Evolutionary conservation across 2,113 vertebrate genomes (phyloP).

Genomic region (Lutjanus erythropterus): DNA sequence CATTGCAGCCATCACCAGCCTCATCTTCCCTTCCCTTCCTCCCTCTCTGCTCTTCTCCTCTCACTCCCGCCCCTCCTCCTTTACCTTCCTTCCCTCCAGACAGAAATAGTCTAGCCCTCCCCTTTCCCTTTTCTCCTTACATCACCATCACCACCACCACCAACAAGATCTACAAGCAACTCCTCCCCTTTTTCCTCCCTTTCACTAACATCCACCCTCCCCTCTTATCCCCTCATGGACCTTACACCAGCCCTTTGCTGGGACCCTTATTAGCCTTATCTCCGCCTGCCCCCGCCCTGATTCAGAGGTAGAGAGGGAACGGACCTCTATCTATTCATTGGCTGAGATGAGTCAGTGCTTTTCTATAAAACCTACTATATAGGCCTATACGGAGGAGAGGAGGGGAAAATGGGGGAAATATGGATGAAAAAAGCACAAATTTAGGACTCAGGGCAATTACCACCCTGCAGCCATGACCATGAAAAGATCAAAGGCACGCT

Average conservation of each 20-base stretch:
- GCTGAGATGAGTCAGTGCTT: conserved; percentile 63
- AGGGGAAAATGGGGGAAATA: conserved; percentile 7
- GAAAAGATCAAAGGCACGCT: conserved; percentile 3
- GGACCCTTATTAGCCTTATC: conserved; percentile 68
- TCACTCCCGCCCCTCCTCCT: not conserved
- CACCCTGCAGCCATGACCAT: not conserved
- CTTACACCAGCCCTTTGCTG: conserved; percentile 34
- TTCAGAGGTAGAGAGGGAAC: conserved; percentile 49
- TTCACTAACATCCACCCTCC: conserved; percentile 19
- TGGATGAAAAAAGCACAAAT: not conserved
- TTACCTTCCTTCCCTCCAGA: conserved; percentile 12
- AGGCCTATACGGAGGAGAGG: not conserved
- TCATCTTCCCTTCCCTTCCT: not conserved
- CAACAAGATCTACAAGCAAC: conserved; percentile 10
- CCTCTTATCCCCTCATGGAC: conserved; percentile 32
- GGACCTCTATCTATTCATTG: conserved; percentile 65
- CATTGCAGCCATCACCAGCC: not conserved
- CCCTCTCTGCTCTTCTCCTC: too few relatives aligned
- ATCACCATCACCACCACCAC: not conserved
- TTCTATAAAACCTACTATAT: not conserved
- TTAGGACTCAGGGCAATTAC: conserved; percentile 40
- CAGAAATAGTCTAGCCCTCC: not conserved
- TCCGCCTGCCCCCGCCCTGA: conserved; percentile 35
- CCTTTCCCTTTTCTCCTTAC: conserved; percentile 12
- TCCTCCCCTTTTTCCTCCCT: conserved; percentile 8